Conservation (phyloP, 1,140 invertebrate species). For the Bombus polaris region DNA sequence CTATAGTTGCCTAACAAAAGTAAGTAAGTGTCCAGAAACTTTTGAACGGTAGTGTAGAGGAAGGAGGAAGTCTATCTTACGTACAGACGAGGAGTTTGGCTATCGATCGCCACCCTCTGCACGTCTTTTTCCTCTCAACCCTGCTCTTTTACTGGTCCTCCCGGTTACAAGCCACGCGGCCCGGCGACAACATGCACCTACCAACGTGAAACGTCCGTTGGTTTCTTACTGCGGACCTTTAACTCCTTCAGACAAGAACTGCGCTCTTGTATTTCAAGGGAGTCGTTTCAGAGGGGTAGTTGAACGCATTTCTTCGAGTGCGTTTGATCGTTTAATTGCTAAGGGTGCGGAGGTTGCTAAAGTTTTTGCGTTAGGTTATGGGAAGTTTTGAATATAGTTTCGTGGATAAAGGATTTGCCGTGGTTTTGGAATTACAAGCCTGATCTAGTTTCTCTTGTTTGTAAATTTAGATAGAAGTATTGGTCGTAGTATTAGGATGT, state of each 20-base stretch:
- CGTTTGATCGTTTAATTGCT: neutral
- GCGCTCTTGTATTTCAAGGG: neutral
- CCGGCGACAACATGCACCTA: constrained; percentile 52
- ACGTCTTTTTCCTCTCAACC: constrained; percentile 53
- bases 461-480: neutral
- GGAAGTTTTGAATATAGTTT: neutral
- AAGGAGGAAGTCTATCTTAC: constrained; percentile 65
- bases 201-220: constrained; percentile 34
- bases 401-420: neutral
- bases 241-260: neutral
- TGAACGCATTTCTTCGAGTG: neutral
- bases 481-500: too few species aligned
- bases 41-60: neutral
- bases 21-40: neutral
- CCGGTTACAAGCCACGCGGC: constrained; percentile 68
- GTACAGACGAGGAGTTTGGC: constrained; percentile 78
- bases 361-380: neutral
- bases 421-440: neutral
- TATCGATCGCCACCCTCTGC: constrained; percentile 77
- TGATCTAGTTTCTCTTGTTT: neutral
- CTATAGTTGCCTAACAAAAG: too few species aligned
- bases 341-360: too few species aligned
- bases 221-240: constrained; percentile 22
- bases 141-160: constrained; percentile 52
- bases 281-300: neutral